Evolutionary conservation across 1,140 invertebrate species (phyloP), one percentile per base, ranked within the genome.

Genomic region (Drosophila burlai): DNA sequence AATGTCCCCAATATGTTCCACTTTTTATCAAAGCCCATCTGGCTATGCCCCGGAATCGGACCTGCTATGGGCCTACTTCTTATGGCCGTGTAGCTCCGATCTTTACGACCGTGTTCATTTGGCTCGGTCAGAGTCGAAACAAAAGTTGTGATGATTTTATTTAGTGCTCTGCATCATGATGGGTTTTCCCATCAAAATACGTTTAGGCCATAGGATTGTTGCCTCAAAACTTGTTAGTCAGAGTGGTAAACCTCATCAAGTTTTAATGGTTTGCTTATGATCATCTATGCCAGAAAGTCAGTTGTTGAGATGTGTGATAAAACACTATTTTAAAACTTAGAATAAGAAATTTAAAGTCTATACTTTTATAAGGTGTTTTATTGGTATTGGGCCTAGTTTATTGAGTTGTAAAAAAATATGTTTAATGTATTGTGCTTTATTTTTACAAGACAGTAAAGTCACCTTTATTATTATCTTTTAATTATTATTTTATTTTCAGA

Each of bases 71-170:
- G 54, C 52, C 29, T 38, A 21, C 50, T 50, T 24, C 40, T 42
- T 38, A 24, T 46, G 58, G 10, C n/a, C 57, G 36, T 52, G 58
- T 61, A 68, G 67, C 67, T 34, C 38, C 65, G 76, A 71, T 80
- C 67, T 87, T 87, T 78, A 87, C 62, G 83, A 83, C 62, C 83
- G 59, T 80, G 84, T 87, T 89, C 66, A 89, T 83, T 87, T 63
- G 57, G 24, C 34, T 76, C 61, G 47, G 40, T 49, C 58, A 40
- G 21, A 43, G 46, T 26, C 31, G 54, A 59, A 52, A 31, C 15
- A 42, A 67, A 76, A 47, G 38, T 86, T 75, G 40, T 73, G 71
- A 80, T 80, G 63, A 50, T 87, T 87, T 83, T 67, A 78, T 80
- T 81, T 73, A 61, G 54, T 45, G 55, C 46, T 73, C 67, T 15